Percentiles rank a stretch among this genome's conserved stretches.
Evolutionary conservation across 2,797 vertebrate genomes (phyloP).

Genomic region (Hemitrygon akajei): DNA sequence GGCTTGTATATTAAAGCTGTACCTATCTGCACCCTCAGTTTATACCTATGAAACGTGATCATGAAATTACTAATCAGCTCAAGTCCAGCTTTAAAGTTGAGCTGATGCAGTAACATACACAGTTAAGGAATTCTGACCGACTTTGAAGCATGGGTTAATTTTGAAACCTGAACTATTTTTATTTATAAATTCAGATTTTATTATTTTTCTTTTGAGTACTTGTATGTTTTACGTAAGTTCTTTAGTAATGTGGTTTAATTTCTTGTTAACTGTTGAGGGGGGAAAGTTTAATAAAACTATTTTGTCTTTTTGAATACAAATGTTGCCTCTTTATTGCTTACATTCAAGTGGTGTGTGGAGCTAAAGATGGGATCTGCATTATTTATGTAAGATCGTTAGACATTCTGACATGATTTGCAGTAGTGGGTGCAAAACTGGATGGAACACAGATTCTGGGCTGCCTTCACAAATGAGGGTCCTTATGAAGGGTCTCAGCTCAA

Average conservation of each 20-base stretch:
- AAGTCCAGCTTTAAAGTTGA: background rate
- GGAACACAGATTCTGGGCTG: background rate
- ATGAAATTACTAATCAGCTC: conserved; percentile 10
- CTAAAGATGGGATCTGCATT: background rate
- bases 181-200: conserved; percentile 35
- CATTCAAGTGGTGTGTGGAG: background rate
- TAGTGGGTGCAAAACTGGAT: background rate
- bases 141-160: conserved; percentile 1
- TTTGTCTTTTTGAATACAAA: conserved; percentile 32
- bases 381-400: background rate
- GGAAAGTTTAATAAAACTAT: conserved; percentile 36
- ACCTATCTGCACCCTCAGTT: conserved; percentile 4
- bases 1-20: background rate
- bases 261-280: conserved; percentile 1
- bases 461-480: too few species aligned
- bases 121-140: conserved; percentile 25
- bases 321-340: background rate
- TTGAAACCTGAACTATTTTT: conserved; percentile 15
- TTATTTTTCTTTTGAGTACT: conserved; percentile 32
- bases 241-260: conserved; percentile 12
- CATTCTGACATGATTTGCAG: background rate
- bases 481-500: too few species aligned
- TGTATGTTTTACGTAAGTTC: conserved; percentile 9
- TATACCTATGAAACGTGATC: conserved; percentile 16
- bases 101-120: background rate